These are phyloP conservation scores for Anoura caudifer DNA, from an alignment of 2,113 vertebrate species.

Conservation along the genomic window DNA sequence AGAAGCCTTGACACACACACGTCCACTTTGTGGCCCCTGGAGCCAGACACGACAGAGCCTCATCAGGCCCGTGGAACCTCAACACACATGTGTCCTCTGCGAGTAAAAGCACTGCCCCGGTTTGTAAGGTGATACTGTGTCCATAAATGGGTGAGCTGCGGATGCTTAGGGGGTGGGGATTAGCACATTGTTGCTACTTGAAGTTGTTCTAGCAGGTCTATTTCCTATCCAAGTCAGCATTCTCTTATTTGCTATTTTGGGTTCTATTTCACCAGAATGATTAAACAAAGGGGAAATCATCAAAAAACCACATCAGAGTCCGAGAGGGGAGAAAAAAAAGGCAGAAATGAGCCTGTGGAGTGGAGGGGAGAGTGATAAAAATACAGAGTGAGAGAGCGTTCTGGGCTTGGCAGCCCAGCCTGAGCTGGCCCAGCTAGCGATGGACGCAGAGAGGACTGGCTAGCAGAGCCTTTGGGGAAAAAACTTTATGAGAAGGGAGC, in stretches of 20 bases:
- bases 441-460: neutral
- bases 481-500: neutral
- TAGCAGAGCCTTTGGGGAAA: neutral
- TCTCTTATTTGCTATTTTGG: conserved; percentile 47
- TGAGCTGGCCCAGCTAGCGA: neutral
- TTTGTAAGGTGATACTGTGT: neutral
- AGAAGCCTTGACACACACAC: neutral
- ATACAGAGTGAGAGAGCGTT: neutral
- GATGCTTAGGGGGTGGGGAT: neutral
- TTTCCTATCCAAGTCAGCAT: conserved; percentile 4
- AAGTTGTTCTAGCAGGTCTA: neutral
- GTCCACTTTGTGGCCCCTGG: neutral
- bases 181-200: neutral
- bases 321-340: conserved; percentile 3
- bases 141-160: fast-evolving
- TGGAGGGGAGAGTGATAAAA: neutral
- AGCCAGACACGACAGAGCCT: neutral
- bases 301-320: conserved; percentile 47
- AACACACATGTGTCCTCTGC: fast-evolving
- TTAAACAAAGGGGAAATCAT: conserved; percentile 63
- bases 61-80: neutral
- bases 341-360: neutral
- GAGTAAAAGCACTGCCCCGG: neutral
- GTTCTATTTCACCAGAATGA: conserved; percentile 30
- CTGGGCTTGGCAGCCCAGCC: neutral